Percentiles rank a stretch among this genome's conserved stretches.
Conservation (phyloP, 1,140 invertebrate species). For the Holotrichia oblita region DNA sequence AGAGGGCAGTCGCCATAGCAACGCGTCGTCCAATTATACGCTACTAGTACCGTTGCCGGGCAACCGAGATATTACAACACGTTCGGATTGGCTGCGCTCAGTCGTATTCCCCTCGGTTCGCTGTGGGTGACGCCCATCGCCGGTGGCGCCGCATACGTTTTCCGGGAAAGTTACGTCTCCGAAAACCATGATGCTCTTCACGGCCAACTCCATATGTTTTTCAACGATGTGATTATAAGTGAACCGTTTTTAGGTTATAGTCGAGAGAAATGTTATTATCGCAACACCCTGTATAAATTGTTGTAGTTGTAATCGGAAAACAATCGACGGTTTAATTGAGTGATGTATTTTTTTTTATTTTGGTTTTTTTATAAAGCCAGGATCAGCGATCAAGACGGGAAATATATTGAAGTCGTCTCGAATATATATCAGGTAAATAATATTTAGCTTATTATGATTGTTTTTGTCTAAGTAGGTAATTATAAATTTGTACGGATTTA, state of each 20-base stretch:
- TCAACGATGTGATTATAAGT: constrained; percentile 40
- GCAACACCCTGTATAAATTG: constrained; percentile 22
- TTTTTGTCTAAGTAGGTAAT: too few species aligned
- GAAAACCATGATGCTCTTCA: constrained; percentile 30
- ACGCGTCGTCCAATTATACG: constrained; percentile 50
- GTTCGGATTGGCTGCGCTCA: constrained; percentile 45
- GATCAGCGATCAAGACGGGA: too few species aligned
- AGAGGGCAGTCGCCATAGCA: constrained; percentile 56
- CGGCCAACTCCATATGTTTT: constrained; percentile 37
- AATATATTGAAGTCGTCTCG: too few species aligned
- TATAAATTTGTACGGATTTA: too few species aligned
- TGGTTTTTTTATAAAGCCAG: background rate
- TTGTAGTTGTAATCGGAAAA: constrained; percentile 5
- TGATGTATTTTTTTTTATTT: background rate
- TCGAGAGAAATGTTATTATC: constrained; percentile 38
- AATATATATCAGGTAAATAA: too few species aligned
- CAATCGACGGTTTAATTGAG: constrained; percentile 14
- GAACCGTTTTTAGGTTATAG: constrained; percentile 44
- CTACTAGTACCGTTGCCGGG: constrained; percentile 49
- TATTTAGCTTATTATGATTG: too few species aligned
- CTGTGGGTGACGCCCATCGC: constrained; percentile 36
- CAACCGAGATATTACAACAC: constrained; percentile 48
- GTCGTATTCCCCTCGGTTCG: constrained; percentile 25
- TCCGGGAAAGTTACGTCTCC: constrained; percentile 20
- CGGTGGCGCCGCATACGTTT: constrained; percentile 43